Conservation (phyloP, 37 sponge, comb jelly and placozoan genomes). For the Mnemiopsis leidyi region DNA sequence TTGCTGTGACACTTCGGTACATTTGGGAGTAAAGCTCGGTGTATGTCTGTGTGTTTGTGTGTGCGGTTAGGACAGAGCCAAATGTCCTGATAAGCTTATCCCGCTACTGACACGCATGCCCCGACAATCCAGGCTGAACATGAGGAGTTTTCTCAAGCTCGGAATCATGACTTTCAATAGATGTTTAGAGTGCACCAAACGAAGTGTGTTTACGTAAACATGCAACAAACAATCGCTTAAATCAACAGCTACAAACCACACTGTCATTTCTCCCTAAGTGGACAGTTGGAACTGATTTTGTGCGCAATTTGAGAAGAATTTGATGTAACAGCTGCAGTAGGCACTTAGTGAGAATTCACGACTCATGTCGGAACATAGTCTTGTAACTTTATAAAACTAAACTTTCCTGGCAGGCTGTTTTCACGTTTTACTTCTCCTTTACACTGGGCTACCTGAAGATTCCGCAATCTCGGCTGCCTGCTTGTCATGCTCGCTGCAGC, state of each 20-base stretch:
- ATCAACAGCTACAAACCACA: background rate
- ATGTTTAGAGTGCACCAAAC: background rate
- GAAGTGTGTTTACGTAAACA: constrained; percentile 8
- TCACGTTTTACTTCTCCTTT: background rate
- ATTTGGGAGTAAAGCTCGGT: background rate
- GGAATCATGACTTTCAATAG: constrained; percentile 14
- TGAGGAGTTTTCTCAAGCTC: constrained; percentile 18
- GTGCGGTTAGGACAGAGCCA: background rate
- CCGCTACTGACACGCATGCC: background rate
- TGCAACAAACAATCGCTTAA: background rate
- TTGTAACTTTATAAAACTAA: too few species aligned
- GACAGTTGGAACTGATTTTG: background rate
- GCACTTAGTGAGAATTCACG: too few species aligned
- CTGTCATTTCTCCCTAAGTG: background rate
- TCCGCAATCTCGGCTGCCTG: background rate
- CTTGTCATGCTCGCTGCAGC: background rate
- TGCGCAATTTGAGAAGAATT: background rate
- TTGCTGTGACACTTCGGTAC: background rate
- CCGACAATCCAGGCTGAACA: background rate
- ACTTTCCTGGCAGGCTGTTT: background rate
- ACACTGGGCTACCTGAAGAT: background rate
- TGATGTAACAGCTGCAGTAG: background rate
- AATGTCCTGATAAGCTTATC: background rate
- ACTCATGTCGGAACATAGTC: too few species aligned
- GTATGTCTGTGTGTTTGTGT: background rate